Conservation (phyloP, 2,113 vertebrate species). For the Cebidichthys violaceus region DNA sequence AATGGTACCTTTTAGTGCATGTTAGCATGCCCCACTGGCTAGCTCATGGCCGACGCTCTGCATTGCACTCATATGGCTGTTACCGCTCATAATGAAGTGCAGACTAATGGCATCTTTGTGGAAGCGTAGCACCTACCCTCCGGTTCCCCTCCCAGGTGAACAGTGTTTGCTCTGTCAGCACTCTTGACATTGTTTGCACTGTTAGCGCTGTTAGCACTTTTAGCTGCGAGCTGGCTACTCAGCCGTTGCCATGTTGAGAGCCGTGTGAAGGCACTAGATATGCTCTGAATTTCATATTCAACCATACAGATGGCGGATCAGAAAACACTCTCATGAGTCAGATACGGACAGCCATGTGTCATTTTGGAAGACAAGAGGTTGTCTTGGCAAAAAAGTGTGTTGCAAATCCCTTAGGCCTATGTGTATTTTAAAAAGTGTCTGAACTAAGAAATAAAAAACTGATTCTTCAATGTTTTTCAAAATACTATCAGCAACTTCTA, state of each 20-base stretch:
- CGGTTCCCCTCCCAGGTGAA: too few relatives aligned
- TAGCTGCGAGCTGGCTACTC: background rate
- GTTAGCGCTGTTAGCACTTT: background rate
- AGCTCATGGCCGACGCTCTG: too few relatives aligned
- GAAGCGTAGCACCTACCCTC: too few relatives aligned
- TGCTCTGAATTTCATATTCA: background rate
- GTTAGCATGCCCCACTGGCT: too few relatives aligned
- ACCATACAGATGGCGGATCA: background rate
- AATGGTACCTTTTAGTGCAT: too few relatives aligned
- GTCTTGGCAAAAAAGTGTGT: background rate
- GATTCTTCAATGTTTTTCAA: background rate
- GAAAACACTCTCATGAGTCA: background rate
- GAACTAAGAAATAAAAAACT: background rate
- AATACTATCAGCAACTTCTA: background rate
- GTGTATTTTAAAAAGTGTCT: background rate
- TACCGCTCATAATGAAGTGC: too few relatives aligned
- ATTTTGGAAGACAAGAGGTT: background rate
- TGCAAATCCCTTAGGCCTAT: background rate
- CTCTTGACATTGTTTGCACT: too few relatives aligned
- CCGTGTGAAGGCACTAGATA: background rate
- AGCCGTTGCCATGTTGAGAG: too few relatives aligned
- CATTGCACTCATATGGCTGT: too few relatives aligned
- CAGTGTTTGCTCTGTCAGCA: too few relatives aligned
- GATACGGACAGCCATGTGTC: background rate
- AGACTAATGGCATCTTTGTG: too few relatives aligned